Percentiles rank a stretch among this genome's conserved stretches.
Evolutionary conservation across 2,113 vertebrate species (phyloP).

Genomic region (Nycticorax nycticorax): DNA sequence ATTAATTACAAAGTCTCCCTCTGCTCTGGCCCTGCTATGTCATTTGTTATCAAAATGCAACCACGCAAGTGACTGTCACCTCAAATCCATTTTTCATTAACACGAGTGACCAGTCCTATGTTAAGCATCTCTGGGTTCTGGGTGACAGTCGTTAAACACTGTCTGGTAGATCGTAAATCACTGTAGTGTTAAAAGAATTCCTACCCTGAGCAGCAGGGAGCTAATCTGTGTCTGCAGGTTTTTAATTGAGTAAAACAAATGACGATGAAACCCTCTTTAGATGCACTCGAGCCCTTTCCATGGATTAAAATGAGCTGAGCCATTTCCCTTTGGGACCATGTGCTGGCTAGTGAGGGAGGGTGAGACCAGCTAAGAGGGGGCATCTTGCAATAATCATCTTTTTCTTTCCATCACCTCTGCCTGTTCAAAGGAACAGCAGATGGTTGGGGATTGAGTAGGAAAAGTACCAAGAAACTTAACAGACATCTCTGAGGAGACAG

Average conservation of each 20-base stretch:
- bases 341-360: neutral
- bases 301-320: neutral
- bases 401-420: neutral
- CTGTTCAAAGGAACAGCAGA: neutral
- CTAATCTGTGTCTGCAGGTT: slow-evolving; percentile 58
- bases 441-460: neutral
- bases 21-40: neutral
- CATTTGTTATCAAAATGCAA: slow-evolving; percentile 57
- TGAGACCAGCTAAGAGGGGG: neutral
- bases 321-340: fast-evolving
- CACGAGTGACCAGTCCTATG: slow-evolving; percentile 38
- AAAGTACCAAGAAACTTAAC: neutral
- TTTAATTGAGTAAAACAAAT: slow-evolving; percentile 73
- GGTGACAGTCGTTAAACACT: slow-evolving; percentile 48
- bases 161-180: slow-evolving; percentile 63
- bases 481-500: neutral
- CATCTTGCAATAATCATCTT: neutral
- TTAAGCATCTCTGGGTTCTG: slow-evolving; percentile 22
- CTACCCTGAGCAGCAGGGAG: slow-evolving; percentile 15
- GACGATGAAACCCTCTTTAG: slow-evolving; percentile 22
- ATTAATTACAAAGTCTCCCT: slow-evolving; percentile 58
- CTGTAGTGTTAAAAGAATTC: slow-evolving; percentile 21
- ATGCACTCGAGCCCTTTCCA: neutral
- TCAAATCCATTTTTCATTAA: slow-evolving; percentile 63
- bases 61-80: neutral